Base-by-base conservation (phyloP, 2,888 invertebrate species). In the Matsumyia berberina region DNA sequence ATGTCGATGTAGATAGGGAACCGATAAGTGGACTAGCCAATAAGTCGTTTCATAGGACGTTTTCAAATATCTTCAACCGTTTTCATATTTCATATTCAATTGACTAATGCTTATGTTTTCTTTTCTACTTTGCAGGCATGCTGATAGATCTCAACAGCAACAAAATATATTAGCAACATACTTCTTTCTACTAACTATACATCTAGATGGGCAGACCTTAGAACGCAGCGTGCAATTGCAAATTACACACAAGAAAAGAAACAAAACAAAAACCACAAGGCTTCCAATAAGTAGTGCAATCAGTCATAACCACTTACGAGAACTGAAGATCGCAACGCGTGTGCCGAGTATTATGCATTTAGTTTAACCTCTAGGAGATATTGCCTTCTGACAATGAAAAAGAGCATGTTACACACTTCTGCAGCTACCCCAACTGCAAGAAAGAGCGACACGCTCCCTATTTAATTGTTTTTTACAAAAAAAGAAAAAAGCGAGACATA, bases 231-330 rank as follows among this genome's bases (percentile, higher is more conserved):
- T 44, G 77, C 76, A 79, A 37, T 15, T 81, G 64, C 64, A 33
- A 58, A 58, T 11, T 29, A 35, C 55, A 53, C 35, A 33, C 29
- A 57, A 37, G 37, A 35, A 39, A 53, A 60, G 17, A 24, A 24
- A 24, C 24, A 24, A 24, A 46, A 24, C 24, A n/a, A 29, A 44
- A 74, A 17, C 53, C 53, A 69, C 33, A 83, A 80, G 85, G 85
- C 85, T 85, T 85, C 85, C 85, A 85, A 80, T 46, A 80, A 70
- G 58, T 80, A 80, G 85, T 85, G 85, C 85, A 85, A 85, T 85
- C 85, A 79, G 74, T 80, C 69, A 77, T 80, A 70, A 60, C 55
- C 85, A 85, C 73, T 58, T 44, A 69, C 17, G 39, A 69, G 64
- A 83, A 79, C 79, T 83, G 80, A 85, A 76, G 53, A 76, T 31